Conservation (phyloP, 1,140 invertebrate species). For the Drosophila asahinai region DNA sequence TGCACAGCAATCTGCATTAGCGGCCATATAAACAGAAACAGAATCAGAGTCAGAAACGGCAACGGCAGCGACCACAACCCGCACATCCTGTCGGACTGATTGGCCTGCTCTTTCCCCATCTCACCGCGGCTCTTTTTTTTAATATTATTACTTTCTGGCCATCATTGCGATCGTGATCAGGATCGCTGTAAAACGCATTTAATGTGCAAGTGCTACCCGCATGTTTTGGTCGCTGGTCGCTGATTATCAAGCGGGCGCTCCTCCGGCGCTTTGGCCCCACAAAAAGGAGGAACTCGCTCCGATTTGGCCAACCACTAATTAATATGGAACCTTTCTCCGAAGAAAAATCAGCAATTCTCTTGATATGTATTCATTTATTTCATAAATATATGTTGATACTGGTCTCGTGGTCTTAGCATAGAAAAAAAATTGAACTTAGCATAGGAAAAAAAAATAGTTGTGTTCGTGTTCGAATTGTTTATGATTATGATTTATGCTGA, state of each 20-base stretch:
- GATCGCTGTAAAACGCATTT: constrained; percentile 18
- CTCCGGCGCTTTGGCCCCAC: neutral
- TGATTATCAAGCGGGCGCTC: constrained; percentile 15
- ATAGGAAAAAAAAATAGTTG: constrained; percentile 44
- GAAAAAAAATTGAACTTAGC: constrained; percentile 36
- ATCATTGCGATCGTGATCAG: neutral
- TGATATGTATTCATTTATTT: constrained; percentile 7
- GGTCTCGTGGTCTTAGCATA: constrained; percentile 43
- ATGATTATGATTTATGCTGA: constrained; percentile 24
- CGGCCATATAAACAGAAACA: constrained; percentile 12
- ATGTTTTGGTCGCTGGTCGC: neutral
- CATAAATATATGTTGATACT: constrained; percentile 44
- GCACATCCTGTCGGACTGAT: constrained; percentile 36
- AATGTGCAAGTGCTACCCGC: constrained; percentile 42
- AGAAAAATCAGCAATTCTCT: neutral
- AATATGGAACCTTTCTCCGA: constrained; percentile 29
- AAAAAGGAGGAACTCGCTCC: neutral
- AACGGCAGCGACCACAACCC: constrained; percentile 10
- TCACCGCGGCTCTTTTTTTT: neutral
- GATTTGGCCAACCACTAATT: constrained; percentile 50
- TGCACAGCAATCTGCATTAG: constrained; percentile 32
- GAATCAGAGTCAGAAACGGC: neutral
- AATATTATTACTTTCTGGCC: constrained; percentile 9
- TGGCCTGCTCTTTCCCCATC: neutral
- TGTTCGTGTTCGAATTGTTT: constrained; percentile 1